Evolutionary conservation across 2,888 invertebrate species (phyloP), one percentile per base, ranked within the genome.

Genomic region (Latheticus oryzae): DNA sequence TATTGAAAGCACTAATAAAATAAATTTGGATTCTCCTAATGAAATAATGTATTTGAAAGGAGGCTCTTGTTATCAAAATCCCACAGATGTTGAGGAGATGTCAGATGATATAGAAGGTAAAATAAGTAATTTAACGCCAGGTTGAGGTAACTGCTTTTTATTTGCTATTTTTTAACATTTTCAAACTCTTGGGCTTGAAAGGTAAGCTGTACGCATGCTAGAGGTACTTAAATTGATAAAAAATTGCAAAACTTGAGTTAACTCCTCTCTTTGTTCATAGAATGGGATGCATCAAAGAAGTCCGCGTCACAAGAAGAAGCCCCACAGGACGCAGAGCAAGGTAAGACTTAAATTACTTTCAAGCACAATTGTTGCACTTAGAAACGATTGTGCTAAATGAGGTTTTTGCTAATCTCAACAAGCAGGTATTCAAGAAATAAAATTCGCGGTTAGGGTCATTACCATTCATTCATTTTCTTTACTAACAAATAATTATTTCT

Each of bases 71-170:
- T 72, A 73, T 16, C 82, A 83, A 47, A 74, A 74, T 15, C 72
- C 78, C 40, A 84, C 85, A 2, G 85, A 85, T 69, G 73, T 81
- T 42, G 85, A 85, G 70, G 84, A 83, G 67, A 54, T 75, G 4
- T 68, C 67, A n/a, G 71, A 67, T n/a, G 66, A 67, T 5, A 69
- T 72, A 8, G 30, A 16, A 24, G 66, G 69, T 64, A 65, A 63
- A 47, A 47, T 12, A 1, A n/a, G n/a, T n/a, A n/a, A n/a, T n/a
- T n/a, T n/a, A 30, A 17, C 8, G 11, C 15, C 2, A 16, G 42
- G 42, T 42, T 47, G n/a, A 50, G 50, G 50, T 50, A 48, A 33
- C 7, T 16, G 51, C 51, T 51, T 51, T n/a, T 30, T 17, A 15
- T 8, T 45, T 45, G 45, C 45, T 45, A n/a, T n/a, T n/a, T n/a